Conservation (phyloP, 2,888 invertebrate species). For the Drosophila suboccidentalis region DNA sequence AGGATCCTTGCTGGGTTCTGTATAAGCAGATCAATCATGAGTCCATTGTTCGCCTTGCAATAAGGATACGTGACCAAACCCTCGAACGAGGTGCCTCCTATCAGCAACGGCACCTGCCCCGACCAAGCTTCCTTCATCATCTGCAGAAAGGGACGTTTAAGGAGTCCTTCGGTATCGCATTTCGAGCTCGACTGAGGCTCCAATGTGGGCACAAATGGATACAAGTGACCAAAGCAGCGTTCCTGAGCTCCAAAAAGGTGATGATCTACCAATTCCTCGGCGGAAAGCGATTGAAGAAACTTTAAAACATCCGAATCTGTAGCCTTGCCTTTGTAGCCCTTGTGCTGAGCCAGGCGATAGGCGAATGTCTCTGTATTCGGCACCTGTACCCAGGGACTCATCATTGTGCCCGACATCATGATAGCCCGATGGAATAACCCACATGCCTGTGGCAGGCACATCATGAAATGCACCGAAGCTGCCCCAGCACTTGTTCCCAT, state of each 20-base stretch:
- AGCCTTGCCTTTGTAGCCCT: conserved; percentile 78
- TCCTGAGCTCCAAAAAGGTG: conserved; percentile 73
- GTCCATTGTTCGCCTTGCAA: conserved; percentile 46
- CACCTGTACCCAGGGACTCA: conserved; percentile 78
- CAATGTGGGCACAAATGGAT: conserved; percentile 78
- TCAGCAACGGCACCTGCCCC: conserved; percentile 78
- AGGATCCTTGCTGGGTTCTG: conserved; percentile 60
- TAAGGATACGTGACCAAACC: conserved; percentile 78
- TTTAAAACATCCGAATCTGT: conserved; percentile 80
- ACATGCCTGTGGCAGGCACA: conserved; percentile 85
- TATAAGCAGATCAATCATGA: conserved; percentile 50
- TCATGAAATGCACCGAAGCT: conserved; percentile 85
- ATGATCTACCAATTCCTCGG: conserved; percentile 77
- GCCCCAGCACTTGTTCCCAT: conserved; percentile 87
- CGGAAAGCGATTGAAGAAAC: conserved; percentile 70
- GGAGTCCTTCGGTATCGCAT: conserved; percentile 31
- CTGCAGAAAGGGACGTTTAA: conserved; percentile 64
- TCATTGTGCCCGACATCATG: conserved; percentile 81
- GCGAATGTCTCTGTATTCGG: conserved; percentile 59
- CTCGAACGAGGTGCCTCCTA: conserved; percentile 83
- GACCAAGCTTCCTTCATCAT: conserved; percentile 81
- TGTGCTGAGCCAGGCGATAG: conserved; percentile 73
- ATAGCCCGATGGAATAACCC: conserved; percentile 83
- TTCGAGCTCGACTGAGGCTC: conserved; percentile 51
- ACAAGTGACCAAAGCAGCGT: conserved; percentile 62